Conservation (phyloP, 2,888 invertebrate genomes). For the Willowsia nigromaculata region DNA sequence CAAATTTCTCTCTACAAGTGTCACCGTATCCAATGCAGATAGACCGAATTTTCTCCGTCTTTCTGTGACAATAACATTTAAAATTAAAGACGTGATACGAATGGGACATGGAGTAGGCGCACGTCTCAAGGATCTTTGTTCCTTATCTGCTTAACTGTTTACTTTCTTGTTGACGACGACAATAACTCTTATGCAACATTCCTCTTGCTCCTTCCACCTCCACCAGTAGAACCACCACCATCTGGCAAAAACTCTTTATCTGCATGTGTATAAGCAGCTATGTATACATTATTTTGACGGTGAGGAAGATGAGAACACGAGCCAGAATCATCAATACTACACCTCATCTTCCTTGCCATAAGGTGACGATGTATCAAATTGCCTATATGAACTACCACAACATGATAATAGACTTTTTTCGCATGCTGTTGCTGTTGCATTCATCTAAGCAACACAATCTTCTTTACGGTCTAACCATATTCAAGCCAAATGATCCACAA, state of each 20-base stretch:
- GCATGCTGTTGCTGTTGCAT: neutral
- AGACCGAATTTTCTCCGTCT: neutral
- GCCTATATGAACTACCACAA: neutral
- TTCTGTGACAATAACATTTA: neutral
- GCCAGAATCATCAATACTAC: too few species aligned
- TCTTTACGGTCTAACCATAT: neutral
- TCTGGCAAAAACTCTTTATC: too few species aligned
- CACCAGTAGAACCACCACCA: too few species aligned
- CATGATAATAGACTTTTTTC: neutral
- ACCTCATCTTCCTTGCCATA: neutral
- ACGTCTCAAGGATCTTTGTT: neutral
- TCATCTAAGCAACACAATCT: neutral
- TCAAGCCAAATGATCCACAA: constrained; percentile 12
- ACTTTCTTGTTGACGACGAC: too few species aligned
- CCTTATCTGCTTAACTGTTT: neutral
- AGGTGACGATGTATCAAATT: neutral
- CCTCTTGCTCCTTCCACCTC: neutral
- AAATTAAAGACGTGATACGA: neutral
- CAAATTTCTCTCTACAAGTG: neutral
- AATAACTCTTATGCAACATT: neutral
- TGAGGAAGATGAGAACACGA: too few species aligned
- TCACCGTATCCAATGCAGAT: neutral
- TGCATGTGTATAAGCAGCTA: too few species aligned
- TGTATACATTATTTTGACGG: too few species aligned
- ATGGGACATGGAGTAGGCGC: neutral